Evolutionary conservation across 2,797 vertebrate species (phyloP).

Genomic region (Loriculus beryllinus): DNA sequence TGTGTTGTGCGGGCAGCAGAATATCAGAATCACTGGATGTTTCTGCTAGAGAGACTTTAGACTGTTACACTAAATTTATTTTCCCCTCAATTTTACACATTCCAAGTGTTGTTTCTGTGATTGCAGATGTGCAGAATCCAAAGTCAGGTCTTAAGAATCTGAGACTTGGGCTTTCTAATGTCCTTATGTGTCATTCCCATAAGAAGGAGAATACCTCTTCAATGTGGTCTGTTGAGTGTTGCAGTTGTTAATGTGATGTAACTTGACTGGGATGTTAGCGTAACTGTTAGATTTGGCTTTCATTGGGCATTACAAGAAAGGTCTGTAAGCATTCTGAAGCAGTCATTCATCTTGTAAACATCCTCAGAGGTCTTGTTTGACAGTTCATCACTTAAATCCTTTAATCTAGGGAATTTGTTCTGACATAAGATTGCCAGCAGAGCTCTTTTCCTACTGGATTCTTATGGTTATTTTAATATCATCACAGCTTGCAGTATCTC

Average conservation of each 20-base stretch:
- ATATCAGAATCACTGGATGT: background rate
- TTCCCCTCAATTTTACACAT: background rate
- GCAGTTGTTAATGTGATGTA: background rate
- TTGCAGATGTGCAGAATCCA: background rate
- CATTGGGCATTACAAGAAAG: background rate
- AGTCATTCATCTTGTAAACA: background rate
- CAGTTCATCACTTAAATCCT: background rate
- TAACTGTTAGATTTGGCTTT: background rate
- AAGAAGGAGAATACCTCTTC: background rate
- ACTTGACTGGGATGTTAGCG: background rate
- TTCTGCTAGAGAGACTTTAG: background rate
- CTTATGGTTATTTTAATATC: background rate
- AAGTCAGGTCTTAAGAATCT: background rate
- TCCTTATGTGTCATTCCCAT: background rate
- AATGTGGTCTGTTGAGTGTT: fast-evolving
- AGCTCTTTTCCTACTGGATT: background rate
- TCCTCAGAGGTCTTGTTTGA: background rate
- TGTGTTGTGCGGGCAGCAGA: background rate
- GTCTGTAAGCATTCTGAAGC: slow-evolving; percentile 1
- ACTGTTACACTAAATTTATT: background rate
- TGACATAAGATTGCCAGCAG: background rate
- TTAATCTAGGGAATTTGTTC: background rate
- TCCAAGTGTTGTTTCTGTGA: background rate
- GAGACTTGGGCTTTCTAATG: background rate
- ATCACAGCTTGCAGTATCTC: background rate